Base-by-base conservation (phyloP, 2,888 invertebrate species). In the Hyposoter didymator region DNA sequence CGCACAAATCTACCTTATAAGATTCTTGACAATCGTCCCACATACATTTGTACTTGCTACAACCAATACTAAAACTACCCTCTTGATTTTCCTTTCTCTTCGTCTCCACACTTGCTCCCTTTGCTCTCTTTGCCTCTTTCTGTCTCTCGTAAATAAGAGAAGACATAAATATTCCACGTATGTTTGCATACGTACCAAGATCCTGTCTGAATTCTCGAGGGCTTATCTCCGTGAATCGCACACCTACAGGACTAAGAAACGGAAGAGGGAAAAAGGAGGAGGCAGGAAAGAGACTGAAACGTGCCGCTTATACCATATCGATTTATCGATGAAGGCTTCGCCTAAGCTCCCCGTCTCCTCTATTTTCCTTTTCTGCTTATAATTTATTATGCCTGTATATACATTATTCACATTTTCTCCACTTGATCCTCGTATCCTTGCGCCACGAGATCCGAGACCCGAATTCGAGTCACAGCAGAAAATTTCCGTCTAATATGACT, bases 151-250 rank as follows among this genome's bases (percentile, higher is more conserved):
- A 84, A 80, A 82, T 82, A 84, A 82, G 72, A 73, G 62, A 70
- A 73, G 78, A 78, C 85, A 86, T 86, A 83, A 86, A 86, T 86
- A 86, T 86, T 83, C 80, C 83, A 81, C 80, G 85, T 83, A 78
- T 83, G 85, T 86, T 86, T 86, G 83, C 85, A 81, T 86, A 83
- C 85, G 83, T 83, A 83, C 85, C 83, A 80, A 83, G 85, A 86
- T 86, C 83, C 73, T 52, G 79, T 80, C 82, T 82, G 82, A 84
- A 84, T 80, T 79, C 79, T 82, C 73, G 75, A 82, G 67, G 82
- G 84, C 69, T 82, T 84, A 84, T 84, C 84, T 84, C n/a, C 62
- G 72, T 62, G 75, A 84, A 86, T 82, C 84, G 82, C 55, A 70
- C 67, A 59, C 72, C 35, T 76, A 73, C 79, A 75, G 35, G 47